phyloP scores from a whole-genome alignment of 2,888 invertebrate species.

The Cerceris ruficornis region DNA sequence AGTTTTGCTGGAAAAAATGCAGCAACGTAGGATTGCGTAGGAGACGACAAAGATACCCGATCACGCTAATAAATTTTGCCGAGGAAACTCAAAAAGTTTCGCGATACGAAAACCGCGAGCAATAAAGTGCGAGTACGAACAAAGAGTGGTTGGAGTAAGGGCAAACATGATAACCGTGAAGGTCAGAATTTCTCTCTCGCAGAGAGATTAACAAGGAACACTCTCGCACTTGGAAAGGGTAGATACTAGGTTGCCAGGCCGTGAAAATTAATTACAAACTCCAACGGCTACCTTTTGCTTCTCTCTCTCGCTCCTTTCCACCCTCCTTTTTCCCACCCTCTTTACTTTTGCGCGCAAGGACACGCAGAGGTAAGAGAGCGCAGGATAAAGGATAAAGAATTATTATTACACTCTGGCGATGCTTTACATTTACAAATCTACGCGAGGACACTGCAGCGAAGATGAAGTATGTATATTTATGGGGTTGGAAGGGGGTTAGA shows the following conservation, averaged over 20 bases:
- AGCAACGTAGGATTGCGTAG: background rate
- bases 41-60: background rate
- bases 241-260: constrained; percentile 51
- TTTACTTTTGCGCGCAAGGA: background rate
- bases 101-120: constrained; percentile 30
- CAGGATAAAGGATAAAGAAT: constrained; percentile 4
- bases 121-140: constrained; percentile 44
- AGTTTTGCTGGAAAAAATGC: background rate
- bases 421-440: constrained; percentile 34
- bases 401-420: constrained; percentile 35
- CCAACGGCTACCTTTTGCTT: constrained; percentile 1
- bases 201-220: constrained; percentile 50
- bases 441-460: constrained; percentile 9
- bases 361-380: constrained; percentile 25
- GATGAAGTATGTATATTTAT: constrained; percentile 39
- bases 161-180: constrained; percentile 50
- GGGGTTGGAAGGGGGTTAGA: constrained; percentile 17
- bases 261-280: constrained; percentile 65
- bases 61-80: constrained; percentile 12
- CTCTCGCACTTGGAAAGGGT: constrained; percentile 23
- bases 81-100: constrained; percentile 29
- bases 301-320: background rate
- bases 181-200: constrained; percentile 58
- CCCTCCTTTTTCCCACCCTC: background rate
- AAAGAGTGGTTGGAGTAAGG: constrained; percentile 37